phyloP scores from a whole-genome alignment of 2,888 invertebrate species.

The Eudasyphora cyanicolor region DNA sequence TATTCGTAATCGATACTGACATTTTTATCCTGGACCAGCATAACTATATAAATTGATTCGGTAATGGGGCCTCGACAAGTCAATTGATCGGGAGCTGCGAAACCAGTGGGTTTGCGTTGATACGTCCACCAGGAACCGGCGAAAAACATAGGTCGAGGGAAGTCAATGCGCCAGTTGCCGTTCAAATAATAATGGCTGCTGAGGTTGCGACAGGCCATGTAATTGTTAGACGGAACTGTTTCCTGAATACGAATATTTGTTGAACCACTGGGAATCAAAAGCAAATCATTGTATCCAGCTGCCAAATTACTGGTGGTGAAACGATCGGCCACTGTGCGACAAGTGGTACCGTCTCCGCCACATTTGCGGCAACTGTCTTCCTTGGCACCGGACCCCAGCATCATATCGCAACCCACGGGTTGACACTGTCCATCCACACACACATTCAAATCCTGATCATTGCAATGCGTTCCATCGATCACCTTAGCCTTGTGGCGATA shows the following conservation, averaged over 20 bases:
- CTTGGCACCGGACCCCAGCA: constrained; percentile 91
- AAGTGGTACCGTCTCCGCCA: constrained; percentile 94
- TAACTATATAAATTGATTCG: constrained; percentile 92
- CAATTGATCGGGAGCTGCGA: constrained; percentile 91
- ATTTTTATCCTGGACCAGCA: constrained; percentile 90
- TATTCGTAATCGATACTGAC: constrained; percentile 94
- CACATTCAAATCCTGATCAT: constrained; percentile 91
- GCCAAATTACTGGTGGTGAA: constrained; percentile 87
- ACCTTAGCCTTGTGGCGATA: constrained; percentile 91
- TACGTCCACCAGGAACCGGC: constrained; percentile 94
- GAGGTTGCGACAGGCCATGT: constrained; percentile 91
- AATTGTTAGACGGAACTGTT: constrained; percentile 91
- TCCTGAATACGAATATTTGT: constrained; percentile 93
- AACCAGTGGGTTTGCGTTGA: constrained; percentile 89
- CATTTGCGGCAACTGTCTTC: constrained; percentile 96
- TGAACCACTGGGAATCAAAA: constrained; percentile 95
- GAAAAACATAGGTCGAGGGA: constrained; percentile 89
- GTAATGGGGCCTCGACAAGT: constrained; percentile 92
- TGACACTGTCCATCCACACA: constrained; percentile 97
- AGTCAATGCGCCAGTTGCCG: constrained; percentile 96
- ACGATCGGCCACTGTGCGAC: constrained; percentile 88
- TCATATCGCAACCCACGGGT: constrained; percentile 96
- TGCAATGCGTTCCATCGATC: constrained; percentile 91
- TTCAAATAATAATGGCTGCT: constrained; percentile 94
- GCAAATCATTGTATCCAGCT: constrained; percentile 93